Conservation (phyloP, 2,797 vertebrate species). For the Vultur gryphus region DNA sequence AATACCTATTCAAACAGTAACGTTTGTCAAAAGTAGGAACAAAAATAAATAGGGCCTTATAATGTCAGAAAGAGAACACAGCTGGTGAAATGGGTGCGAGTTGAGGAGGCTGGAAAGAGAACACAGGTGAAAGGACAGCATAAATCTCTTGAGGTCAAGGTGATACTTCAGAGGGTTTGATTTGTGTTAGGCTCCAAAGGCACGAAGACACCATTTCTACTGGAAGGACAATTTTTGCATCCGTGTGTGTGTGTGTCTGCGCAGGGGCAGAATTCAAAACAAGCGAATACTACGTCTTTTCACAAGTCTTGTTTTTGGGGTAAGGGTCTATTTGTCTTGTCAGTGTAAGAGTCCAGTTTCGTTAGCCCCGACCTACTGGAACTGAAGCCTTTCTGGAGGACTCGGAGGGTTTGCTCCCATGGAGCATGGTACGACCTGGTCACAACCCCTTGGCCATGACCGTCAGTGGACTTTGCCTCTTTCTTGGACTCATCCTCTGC, state of each 20-base stretch:
- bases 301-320: neutral
- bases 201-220: neutral
- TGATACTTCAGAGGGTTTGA: neutral
- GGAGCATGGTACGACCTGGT: neutral
- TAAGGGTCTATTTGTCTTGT: neutral
- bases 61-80: neutral
- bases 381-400: neutral
- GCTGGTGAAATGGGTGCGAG: neutral
- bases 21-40: neutral
- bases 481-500: neutral
- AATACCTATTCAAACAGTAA: neutral
- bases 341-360: neutral
- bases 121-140: neutral
- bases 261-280: neutral
- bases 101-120: neutral
- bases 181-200: neutral
- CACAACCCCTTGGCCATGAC: neutral
- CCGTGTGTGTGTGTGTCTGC: neutral
- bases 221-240: neutral
- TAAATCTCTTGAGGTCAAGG: neutral
- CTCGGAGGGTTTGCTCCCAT: neutral
- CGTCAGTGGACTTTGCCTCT: neutral
- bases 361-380: neutral
- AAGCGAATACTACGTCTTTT: neutral
- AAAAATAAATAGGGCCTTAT: neutral